phyloP scores from a whole-genome alignment of 2,888 invertebrate species.

The Creontiades dilutus region DNA sequence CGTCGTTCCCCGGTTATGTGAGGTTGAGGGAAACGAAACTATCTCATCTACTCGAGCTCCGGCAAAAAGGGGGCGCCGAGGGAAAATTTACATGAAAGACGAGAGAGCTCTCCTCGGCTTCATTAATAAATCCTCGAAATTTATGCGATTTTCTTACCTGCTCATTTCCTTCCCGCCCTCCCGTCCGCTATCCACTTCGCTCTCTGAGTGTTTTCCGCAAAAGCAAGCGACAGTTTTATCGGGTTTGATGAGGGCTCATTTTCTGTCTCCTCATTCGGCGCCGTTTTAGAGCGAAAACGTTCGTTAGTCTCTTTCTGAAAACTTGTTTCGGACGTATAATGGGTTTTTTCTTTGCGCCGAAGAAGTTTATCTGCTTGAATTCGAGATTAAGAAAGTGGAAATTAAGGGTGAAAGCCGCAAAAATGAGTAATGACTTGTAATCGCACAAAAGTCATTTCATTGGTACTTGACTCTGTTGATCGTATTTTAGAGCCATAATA shows the following conservation, averaged over 20 bases:
- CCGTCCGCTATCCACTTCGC: not conserved
- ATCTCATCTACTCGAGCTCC: not conserved
- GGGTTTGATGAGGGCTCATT: not conserved
- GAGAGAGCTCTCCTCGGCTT: not conserved
- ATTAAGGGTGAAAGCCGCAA: too few relatives aligned
- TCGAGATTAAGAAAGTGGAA: too few relatives aligned
- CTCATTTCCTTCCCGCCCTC: not conserved
- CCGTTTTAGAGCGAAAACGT: not conserved
- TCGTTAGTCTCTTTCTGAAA: constrained; percentile 4
- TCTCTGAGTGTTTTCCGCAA: not conserved
- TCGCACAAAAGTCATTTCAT: too few relatives aligned
- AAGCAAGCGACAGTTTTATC: not conserved
- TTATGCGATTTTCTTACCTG: constrained; percentile 19
- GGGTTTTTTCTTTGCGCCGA: too few relatives aligned
- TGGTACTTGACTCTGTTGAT: too few relatives aligned
- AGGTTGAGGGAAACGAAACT: not conserved
- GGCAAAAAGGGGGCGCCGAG: not conserved
- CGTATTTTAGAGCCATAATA: too few relatives aligned
- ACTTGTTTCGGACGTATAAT: too few relatives aligned
- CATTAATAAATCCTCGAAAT: constrained; percentile 25
- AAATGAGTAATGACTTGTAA: too few relatives aligned
- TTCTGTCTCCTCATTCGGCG: not conserved
- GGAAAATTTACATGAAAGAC: not conserved
- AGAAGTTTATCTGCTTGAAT: too few relatives aligned
- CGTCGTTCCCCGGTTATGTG: not conserved